Evolutionary conservation across 2,888 invertebrate species (phyloP).

Genomic region (Orthosia incerta): DNA sequence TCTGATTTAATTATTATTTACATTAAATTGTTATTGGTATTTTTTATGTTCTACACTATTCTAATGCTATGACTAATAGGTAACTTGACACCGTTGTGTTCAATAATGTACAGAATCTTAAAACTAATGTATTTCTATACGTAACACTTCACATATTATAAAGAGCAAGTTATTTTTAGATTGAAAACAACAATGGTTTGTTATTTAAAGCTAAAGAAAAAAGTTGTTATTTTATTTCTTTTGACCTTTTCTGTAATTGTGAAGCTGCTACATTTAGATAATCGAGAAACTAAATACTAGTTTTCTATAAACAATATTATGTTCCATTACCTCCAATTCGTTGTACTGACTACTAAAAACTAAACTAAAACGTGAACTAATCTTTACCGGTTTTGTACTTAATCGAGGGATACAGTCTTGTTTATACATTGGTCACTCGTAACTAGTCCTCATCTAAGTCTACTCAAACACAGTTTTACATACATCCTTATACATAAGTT

Average conservation of each 20-base stretch:
- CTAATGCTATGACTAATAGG: constrained; percentile 80
- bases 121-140: constrained; percentile 52
- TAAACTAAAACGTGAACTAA: constrained; percentile 59
- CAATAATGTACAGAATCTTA: constrained; percentile 73
- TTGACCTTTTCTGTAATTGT: background rate
- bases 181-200: constrained; percentile 39
- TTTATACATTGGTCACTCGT: constrained; percentile 86
- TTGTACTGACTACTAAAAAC: constrained; percentile 42
- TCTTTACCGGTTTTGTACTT: constrained; percentile 83
- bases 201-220: constrained; percentile 29
- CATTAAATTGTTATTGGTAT: constrained; percentile 54
- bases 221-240: constrained; percentile 3
- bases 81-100: constrained; percentile 84
- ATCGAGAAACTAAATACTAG: constrained; percentile 22
- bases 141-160: constrained; percentile 48
- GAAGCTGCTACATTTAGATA: constrained; percentile 46
- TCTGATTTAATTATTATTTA: constrained; percentile 74
- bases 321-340: constrained; percentile 22
- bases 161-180: constrained; percentile 49
- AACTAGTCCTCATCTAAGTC: constrained; percentile 62
- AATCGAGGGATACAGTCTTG: constrained; percentile 86
- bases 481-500: constrained; percentile 42
- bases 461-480: constrained; percentile 60
- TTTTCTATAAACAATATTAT: constrained; percentile 9
- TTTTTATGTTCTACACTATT: constrained; percentile 52